Base-by-base conservation (phyloP, 2,113 vertebrate species). In the Baryphthengus martii region DNA sequence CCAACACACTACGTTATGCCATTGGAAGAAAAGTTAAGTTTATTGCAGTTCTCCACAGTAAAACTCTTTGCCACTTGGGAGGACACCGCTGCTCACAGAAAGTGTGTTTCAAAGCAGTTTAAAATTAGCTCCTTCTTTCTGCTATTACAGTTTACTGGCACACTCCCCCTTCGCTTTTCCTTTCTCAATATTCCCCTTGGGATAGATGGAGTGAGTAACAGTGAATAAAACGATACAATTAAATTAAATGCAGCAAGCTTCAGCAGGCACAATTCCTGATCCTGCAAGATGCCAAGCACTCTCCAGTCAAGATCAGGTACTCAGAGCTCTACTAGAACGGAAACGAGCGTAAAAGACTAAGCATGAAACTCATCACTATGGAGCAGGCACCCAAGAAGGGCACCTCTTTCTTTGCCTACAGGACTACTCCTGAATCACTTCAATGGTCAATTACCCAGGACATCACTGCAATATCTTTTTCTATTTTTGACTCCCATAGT, bases 181-280 rank as follows among this genome's bases (percentile, higher is more conserved):
- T 93, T 95, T 47, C 68, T 24, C 52, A 70, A 45, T 66, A 74
- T 80, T 93, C 71, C 91, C 71, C 74, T 62, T 85, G 88, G 74
- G 82, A 96, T 19, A 94, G 71, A 79, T 62, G 50, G 74, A 94
- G 84, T 73, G 77, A 91, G 81, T 87, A 96, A 83, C 77, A 94
- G 85, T 91, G 89, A 95, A 93, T 91, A 91, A 93, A 96, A 94
- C 31, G 25, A 85, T 83, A 91, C 82, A 91, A 96, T 94, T 94
- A 87, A 96, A 96, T 89, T 85, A 96, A 96, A 95, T 21, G 85
- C 78, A 91, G 85, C 40, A 91, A 95, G 91, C 89, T 76, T 79
- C 35, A 1, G 66, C 91, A 95, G 84, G 72, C 94, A 89, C 75
- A 82, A 11, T 40, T 93, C 85, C 73, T 73, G 91, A 95, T 90